These are phyloP conservation scores for Drosophila engyochracea DNA, from an alignment of 2,888 invertebrate species.

Conservation along the genomic window DNA sequence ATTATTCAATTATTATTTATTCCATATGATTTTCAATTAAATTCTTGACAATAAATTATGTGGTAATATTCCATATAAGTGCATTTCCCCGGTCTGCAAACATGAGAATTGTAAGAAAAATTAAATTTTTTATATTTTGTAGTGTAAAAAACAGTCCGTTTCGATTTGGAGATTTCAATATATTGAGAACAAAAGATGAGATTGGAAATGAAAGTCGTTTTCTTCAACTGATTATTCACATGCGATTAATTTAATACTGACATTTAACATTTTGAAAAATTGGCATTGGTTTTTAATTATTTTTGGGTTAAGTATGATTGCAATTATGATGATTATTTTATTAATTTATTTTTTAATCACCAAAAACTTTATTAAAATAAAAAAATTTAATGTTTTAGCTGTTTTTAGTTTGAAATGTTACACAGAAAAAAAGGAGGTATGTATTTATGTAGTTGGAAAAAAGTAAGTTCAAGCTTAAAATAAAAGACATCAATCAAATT, in stretches of 20 bases:
- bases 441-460: background rate
- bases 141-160: too few relatives aligned
- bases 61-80: background rate
- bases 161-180: background rate
- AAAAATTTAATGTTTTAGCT: background rate
- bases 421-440: background rate
- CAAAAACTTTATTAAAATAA: too few relatives aligned
- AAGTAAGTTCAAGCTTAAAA: background rate
- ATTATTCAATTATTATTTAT: slow-evolving; percentile 36
- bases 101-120: background rate
- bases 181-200: background rate
- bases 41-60: background rate
- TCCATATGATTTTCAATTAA: slow-evolving; percentile 39
- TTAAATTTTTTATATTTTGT: background rate
- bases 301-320: background rate
- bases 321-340: background rate
- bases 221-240: background rate
- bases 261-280: background rate
- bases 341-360: background rate
- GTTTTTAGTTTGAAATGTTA: background rate
- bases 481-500: slow-evolving; percentile 9
- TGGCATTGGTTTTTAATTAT: background rate
- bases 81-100: background rate
- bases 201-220: background rate
- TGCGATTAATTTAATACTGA: background rate